Base-by-base conservation (phyloP, 2,888 invertebrate species). In the Chrysotoxum bicinctum region DNA sequence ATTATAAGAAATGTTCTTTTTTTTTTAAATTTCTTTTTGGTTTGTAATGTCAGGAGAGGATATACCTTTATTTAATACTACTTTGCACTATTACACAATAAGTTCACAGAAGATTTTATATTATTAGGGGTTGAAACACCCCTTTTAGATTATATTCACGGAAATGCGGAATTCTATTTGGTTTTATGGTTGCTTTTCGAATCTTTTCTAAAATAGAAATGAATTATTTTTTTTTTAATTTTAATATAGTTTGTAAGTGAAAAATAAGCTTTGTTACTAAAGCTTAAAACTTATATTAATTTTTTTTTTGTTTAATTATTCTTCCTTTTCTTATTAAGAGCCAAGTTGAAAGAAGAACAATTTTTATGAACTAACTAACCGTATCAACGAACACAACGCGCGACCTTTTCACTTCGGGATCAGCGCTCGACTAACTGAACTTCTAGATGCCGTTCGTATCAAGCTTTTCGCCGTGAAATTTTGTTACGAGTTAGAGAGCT, bases 391-490 rank as follows among this genome's bases (percentile, higher is more conserved):
- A 79, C 72, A 86, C 70, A 87, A 82, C 87, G 87, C 89, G 89
- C 89, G 89, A 89, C 89, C 89, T 89, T 88, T 86, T 88, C 87
- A 88, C 73, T 87, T 88, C 89, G 88, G 88, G 88, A 88, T 88
- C 89, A 88, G 89, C 88, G 88, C 89, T 89, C 89, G 87, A 89
- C 89, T 89, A 88, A 89, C 82, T 81, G 76, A 85, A 85, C 76
- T 85, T 81, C 68, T 76, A 73, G 69, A 85, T 85, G 80, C 56
- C 68, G 72, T 77, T 50, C 50, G 68, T 78, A 76, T 45, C 66
- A 87, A 88, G 87, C 87, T 87, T 87, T 87, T 88, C 87, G 87
- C 82, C 88, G 87, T 84, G 70, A 77, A 85, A 69, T 56, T 12
- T 40, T 68, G 21, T 2, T 81, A 52, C 16, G 30, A 62, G 69